Base-by-base conservation (phyloP, 2,113 vertebrate species). In the Lepisosteus osseus region DNA sequence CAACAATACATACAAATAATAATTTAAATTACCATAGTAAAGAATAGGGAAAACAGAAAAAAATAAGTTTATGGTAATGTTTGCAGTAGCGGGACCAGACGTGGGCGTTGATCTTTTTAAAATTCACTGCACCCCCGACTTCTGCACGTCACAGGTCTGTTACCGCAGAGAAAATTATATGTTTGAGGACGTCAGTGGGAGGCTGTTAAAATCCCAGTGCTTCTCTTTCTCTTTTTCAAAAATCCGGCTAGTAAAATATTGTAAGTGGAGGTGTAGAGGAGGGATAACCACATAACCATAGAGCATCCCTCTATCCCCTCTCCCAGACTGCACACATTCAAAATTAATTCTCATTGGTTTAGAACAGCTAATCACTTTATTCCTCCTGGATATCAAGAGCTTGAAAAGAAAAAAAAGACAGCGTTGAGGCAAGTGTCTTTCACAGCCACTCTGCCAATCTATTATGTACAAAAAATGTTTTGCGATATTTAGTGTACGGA, bases 121-220 rank as follows among this genome's bases (percentile, higher is more conserved):
- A 89, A 92, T 92, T 91, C 91, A 90, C 89, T 88, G 90, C 88
- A 86, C 82, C 75, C 78, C 85, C 85, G 70, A 86, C 75, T 74
- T 83, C 86, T 82, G 80, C 84, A 82, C 87, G 86, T 91, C 88
- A 88, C 87, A 78, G 79, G 81, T 85, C 85, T 87, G 88, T 86
- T 83, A 89, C 90, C 86, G 87, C 88, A 78, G 90, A 89, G 90
- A 87, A 92, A 91, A 92, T 90, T 86, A 93, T 86, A 88, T 86
- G 86, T 89, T 90, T 78, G 84, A 88, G 85, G 83, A 89, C 74
- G 82, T 87, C 87, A 87, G 89, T 89, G 84, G 90, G 89, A 92
- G 90, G 87, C 78, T 85, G 86, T 68, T 41, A 74, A 40, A 80
- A 65, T 65, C 62, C 62, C 41, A 40, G 41, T 12, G 41, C 62